Evolutionary conservation across 2,888 invertebrate species (phyloP).

Genomic region (Drosophila mercatorum): DNA sequence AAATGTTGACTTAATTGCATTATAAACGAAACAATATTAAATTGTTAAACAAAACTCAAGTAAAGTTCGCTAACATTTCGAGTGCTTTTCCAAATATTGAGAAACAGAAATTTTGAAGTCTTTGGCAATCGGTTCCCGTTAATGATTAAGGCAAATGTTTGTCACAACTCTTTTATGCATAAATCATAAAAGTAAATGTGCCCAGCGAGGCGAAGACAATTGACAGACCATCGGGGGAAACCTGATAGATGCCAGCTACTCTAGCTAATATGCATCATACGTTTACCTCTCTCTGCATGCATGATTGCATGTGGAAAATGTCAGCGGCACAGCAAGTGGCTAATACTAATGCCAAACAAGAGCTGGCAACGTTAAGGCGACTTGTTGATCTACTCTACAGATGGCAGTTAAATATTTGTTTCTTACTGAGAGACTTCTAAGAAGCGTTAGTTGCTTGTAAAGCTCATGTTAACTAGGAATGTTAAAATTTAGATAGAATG

Average conservation of each 20-base stretch:
- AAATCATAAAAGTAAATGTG: slow-evolving; percentile 48
- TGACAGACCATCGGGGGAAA: slow-evolving; percentile 63
- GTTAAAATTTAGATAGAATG: neutral
- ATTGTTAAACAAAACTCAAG: slow-evolving; percentile 61
- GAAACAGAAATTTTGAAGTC: slow-evolving; percentile 2
- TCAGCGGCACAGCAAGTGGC: slow-evolving; percentile 51
- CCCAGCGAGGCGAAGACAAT: slow-evolving; percentile 50
- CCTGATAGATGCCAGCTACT: slow-evolving; percentile 44
- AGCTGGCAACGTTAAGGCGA: neutral
- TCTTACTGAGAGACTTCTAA: neutral
- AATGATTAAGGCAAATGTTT: slow-evolving; percentile 52
- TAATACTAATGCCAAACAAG: slow-evolving; percentile 33
- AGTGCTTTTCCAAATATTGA: slow-evolving; percentile 27
- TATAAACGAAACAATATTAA: slow-evolving; percentile 20
- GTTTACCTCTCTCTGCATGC: slow-evolving; percentile 50
- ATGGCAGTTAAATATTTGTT: neutral
- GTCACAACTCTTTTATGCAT: slow-evolving; percentile 33
- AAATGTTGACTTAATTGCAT: slow-evolving; percentile 63
- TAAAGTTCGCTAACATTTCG: slow-evolving; percentile 32
- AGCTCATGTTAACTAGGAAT: neutral
- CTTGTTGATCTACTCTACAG: slow-evolving; percentile 19
- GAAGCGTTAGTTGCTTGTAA: neutral
- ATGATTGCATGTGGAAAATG: slow-evolving; percentile 69
- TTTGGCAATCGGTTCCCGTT: slow-evolving; percentile 47
- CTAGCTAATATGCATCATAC: slow-evolving; percentile 32